Conservation (phyloP, 2,797 vertebrate species). For the Poliocrania exsul region DNA sequence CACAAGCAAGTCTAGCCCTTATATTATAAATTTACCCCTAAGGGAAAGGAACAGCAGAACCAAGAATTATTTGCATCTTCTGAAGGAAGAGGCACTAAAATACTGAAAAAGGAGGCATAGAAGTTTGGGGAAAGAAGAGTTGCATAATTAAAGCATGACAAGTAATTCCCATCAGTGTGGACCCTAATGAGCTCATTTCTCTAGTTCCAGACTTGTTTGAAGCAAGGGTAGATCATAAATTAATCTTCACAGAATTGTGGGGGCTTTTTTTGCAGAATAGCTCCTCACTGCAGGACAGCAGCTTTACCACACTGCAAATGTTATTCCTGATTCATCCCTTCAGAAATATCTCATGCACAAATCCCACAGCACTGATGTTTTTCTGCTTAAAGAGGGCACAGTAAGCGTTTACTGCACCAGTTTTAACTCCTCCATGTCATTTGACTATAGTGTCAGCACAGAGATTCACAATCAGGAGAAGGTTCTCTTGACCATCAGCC, state of each 20-base stretch:
- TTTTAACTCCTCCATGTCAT: neutral
- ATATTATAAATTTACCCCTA: neutral
- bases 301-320: neutral
- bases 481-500: neutral
- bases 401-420: neutral
- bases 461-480: neutral
- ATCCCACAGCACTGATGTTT: neutral
- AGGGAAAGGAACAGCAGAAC: neutral
- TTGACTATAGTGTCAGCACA: neutral
- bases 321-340: neutral
- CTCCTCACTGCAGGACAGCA: neutral
- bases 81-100: neutral
- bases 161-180: neutral
- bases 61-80: neutral
- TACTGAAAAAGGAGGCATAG: neutral
- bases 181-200: neutral
- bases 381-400: neutral
- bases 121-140: neutral
- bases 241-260: neutral
- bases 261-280: neutral
- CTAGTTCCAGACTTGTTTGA: neutral
- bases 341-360: neutral
- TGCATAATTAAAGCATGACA: neutral
- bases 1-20: neutral
- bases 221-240: neutral